A percentile compares a stretch with the other conserved stretches of the same genome.
phyloP scores from a whole-genome alignment of 2,888 invertebrate species.

The Lypha dubia region DNA sequence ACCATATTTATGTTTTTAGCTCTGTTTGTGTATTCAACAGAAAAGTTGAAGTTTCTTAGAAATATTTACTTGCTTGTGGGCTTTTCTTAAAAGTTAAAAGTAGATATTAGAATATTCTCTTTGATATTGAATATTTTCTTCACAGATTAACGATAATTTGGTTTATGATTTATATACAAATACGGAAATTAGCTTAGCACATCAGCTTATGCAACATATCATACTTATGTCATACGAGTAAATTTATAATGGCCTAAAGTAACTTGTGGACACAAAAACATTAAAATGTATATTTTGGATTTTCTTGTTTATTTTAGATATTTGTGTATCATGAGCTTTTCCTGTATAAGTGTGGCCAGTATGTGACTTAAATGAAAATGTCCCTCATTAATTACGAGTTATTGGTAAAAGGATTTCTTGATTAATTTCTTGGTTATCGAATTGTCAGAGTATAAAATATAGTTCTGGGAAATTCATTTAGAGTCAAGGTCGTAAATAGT shows the following conservation, averaged over 20 bases:
- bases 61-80: not conserved
- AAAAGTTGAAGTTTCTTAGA: not conserved
- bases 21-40: not conserved
- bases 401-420: no score
- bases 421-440: no score
- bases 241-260: not conserved
- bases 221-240: not conserved
- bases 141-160: conserved; percentile 11
- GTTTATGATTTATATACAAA: not conserved
- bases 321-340: no score
- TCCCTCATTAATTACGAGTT: no score
- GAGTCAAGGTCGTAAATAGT: no score
- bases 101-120: conserved; percentile 30
- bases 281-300: not conserved
- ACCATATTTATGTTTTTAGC: not conserved
- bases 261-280: not conserved
- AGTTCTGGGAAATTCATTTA: no score
- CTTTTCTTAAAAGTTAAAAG: not conserved
- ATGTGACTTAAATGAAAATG: no score
- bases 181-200: not conserved
- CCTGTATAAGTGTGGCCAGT: no score
- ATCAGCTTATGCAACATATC: not conserved
- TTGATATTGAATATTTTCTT: conserved; percentile 32
- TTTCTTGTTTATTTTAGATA: not conserved
- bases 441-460: no score